Evolutionary conservation across 2,797 vertebrate genomes (phyloP).

Genomic region (Okamejei kenojei): DNA sequence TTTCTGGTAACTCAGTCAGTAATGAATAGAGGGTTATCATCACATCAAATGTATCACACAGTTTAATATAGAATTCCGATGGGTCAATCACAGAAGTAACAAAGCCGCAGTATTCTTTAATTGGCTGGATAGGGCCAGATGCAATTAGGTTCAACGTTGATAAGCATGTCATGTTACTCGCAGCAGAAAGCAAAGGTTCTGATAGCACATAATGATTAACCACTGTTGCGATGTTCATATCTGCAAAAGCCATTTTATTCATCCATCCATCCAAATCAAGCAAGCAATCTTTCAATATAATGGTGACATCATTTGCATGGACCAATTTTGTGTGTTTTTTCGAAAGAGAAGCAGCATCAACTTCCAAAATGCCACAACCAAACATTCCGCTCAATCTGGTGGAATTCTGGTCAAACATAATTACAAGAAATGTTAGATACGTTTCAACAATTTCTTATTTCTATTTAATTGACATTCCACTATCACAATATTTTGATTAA

Average conservation of each 20-base stretch:
- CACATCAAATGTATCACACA: constrained; percentile 58
- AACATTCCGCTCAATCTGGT: constrained; percentile 58
- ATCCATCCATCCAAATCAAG: neutral
- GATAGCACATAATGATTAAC: neutral
- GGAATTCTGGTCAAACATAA: constrained; percentile 51
- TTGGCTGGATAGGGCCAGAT: constrained; percentile 52
- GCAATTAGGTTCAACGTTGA: constrained; percentile 45
- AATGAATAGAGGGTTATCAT: constrained; percentile 57
- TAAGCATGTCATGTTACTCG: neutral
- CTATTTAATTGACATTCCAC: constrained; percentile 51
- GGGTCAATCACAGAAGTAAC: constrained; percentile 63
- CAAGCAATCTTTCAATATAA: neutral
- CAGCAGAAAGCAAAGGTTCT: neutral
- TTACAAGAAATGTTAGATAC: constrained; percentile 45
- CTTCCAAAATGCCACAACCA: constrained; percentile 58
- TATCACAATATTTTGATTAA: constrained; percentile 59
- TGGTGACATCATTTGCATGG: neutral
- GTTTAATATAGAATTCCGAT: constrained; percentile 65
- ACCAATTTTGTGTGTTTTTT: constrained; percentile 38
- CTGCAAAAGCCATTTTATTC: neutral
- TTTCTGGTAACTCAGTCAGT: constrained; percentile 58
- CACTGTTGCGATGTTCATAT: neutral
- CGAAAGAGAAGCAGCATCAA: constrained; percentile 50
- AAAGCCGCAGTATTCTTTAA: constrained; percentile 57
- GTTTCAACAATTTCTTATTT: constrained; percentile 41